phyloP scores from a whole-genome alignment of 1,140 invertebrate genomes.

The Papilio polytes region DNA sequence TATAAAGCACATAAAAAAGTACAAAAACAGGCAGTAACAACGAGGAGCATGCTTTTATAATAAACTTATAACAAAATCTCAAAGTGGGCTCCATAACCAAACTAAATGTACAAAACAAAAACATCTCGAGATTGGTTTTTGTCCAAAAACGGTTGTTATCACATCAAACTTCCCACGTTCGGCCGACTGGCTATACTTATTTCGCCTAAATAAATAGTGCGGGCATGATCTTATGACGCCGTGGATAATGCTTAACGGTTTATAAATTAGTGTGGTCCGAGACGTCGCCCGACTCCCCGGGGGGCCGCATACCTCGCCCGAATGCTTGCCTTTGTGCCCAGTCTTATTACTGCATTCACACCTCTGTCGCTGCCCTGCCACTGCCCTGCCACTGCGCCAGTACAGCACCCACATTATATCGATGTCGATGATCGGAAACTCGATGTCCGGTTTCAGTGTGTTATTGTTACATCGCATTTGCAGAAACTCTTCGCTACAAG shows the following conservation, averaged over 20 bases:
- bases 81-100: conserved; percentile 5
- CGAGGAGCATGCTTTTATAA: conserved; percentile 1
- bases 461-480: background rate
- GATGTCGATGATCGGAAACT: conserved; percentile 48
- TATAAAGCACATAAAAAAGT: background rate
- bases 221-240: conserved; percentile 53
- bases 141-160: conserved; percentile 27
- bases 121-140: conserved; percentile 25
- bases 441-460: conserved; percentile 27
- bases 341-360: conserved; percentile 67
- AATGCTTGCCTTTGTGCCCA: conserved; percentile 54
- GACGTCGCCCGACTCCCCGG: conserved; percentile 45
- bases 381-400: background rate
- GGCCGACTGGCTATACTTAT: conserved; percentile 61
- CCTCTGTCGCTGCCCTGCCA: conserved; percentile 47
- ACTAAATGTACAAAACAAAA: conserved; percentile 22
- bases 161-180: conserved; percentile 61
- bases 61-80: conserved; percentile 8
- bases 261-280: conserved; percentile 54
- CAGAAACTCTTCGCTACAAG: background rate
- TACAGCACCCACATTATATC: conserved; percentile 30
- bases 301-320: conserved; percentile 49
- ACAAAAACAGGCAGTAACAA: background rate
- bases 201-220: conserved; percentile 72
- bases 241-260: conserved; percentile 65